Base-by-base conservation (phyloP, 2,888 invertebrate genomes). In the Synergus itoensis region DNA sequence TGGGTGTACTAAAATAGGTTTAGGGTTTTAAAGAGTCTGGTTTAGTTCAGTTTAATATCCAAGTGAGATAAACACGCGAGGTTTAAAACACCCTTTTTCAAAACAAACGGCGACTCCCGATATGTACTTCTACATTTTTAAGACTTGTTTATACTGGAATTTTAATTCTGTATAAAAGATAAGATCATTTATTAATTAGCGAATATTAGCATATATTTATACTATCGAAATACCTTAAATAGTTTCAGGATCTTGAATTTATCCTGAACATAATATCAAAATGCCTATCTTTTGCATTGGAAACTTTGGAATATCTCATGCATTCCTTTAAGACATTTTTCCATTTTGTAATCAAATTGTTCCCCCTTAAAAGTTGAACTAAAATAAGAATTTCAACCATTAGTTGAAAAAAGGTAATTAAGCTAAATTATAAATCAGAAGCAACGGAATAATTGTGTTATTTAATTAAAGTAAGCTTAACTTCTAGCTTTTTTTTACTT, bases 31-130 rank as follows among this genome's bases (percentile, higher is more conserved):
- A 60, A 60, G 60, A 28, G 60, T 18, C 48, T 48, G 21, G 41
- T 41, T n/a, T 48, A 69, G 48, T 69, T 69, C 48, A 8, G 7
- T 69, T 69, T 69, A 69, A 48, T 53, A 69, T 69, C 69, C 69
- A 48, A 53, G 48, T 53, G 18, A 67, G 67, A 67, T 67, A 67
- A 48, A 69, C 69, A 53, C 48, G 48, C 69, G 12, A 67, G 43
- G 43, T 67, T 18, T 67, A 67, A 41, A 69, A 69, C 53, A 14
- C 8, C n/a, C 2, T 45, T 53, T 16, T 48, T 5, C 16, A 48
- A 48, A 53, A 53, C n/a, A 8, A 53, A 16, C n/a, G 7, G n/a
- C n/a, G 53, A 53, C 53, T n/a, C n/a, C 5, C 2, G 53, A 53
- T 53, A 53, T 53, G 12, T 53, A n/a, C 53, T 7, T 53, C 4